Conservation (phyloP, 2,797 vertebrate species). For the Pyrocephalus nanus region DNA sequence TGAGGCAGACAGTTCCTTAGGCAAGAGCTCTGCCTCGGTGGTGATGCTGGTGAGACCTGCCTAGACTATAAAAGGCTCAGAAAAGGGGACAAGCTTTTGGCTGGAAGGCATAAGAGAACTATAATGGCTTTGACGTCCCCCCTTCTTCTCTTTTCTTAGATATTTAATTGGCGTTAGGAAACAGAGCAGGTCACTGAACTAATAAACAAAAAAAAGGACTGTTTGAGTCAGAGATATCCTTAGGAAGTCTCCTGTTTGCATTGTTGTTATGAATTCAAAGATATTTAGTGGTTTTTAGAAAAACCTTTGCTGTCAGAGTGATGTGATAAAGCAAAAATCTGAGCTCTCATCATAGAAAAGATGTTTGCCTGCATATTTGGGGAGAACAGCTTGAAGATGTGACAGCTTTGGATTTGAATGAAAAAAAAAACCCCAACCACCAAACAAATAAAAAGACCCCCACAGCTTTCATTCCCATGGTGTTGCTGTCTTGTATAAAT, state of each 20-base stretch:
- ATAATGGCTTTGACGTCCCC: background rate
- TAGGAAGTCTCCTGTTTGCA: background rate
- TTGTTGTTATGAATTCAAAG: background rate
- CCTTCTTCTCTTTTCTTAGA: background rate
- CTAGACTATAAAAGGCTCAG: slow-evolving; percentile 59
- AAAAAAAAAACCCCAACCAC: background rate
- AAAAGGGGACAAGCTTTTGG: slow-evolving; percentile 41
- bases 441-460: background rate
- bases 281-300: background rate
- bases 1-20: slow-evolving; percentile 73
- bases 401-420: background rate
- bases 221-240: slow-evolving; percentile 24
- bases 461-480: background rate
- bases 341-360: background rate
- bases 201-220: background rate
- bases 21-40: slow-evolving; percentile 46
- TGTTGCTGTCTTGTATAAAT: background rate
- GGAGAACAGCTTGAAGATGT: background rate
- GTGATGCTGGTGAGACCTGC: slow-evolving; percentile 63
- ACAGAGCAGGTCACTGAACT: background rate
- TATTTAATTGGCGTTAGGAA: slow-evolving; percentile 30
- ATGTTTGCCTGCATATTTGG: rapidly evolving
- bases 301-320: background rate
- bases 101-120: slow-evolving; percentile 39
- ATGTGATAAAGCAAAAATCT: background rate